Conservation (phyloP, 2,888 invertebrate genomes). For the Tiphia femorata region DNA sequence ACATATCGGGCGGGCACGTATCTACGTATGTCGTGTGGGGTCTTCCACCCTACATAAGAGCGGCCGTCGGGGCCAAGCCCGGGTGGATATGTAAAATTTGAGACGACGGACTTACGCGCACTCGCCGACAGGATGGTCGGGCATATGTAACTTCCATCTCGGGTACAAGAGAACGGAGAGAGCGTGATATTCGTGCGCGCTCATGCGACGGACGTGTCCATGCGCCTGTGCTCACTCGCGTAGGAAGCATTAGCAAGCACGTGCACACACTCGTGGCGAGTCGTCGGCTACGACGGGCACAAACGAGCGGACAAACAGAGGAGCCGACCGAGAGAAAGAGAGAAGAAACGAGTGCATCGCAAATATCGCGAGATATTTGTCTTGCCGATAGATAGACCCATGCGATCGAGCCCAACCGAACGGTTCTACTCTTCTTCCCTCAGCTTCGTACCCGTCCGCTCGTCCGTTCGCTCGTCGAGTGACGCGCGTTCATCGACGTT, state of each 20-base stretch:
- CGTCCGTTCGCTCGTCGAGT: no score
- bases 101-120: no score
- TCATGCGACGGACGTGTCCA: neutral
- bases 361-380: slow-evolving; percentile 43
- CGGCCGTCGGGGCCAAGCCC: neutral
- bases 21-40: no score
- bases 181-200: neutral
- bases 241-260: neutral
- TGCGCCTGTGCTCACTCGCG: neutral
- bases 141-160: neutral
- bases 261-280: neutral
- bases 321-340: no score
- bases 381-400: slow-evolving; percentile 34
- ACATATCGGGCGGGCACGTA: no score
- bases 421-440: no score
- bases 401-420: no score
- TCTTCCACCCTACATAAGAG: no score
- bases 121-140: no score
- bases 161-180: neutral
- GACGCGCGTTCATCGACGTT: no score
- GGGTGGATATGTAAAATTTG: neutral
- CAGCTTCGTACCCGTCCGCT: no score
- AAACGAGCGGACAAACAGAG: neutral
- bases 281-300: neutral
- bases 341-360: slow-evolving; percentile 37